A percentile compares a stretch with the other conserved stretches of the same genome.
Conservation (phyloP, 1,140 invertebrate species). For the Mya arenaria region DNA sequence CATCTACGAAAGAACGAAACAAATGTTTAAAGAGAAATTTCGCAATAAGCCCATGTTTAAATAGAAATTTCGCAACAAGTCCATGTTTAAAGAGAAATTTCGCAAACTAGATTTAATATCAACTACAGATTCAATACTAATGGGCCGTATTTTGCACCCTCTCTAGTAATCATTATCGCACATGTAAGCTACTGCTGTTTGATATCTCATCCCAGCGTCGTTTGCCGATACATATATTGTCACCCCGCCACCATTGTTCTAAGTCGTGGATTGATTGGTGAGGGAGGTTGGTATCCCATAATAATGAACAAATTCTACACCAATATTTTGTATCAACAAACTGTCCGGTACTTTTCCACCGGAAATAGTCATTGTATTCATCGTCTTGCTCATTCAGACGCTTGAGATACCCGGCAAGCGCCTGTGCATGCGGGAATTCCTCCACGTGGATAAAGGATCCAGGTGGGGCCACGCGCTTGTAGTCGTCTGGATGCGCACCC, state of each 20-base stretch:
- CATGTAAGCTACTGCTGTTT: too few relatives aligned
- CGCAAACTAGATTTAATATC: too few relatives aligned
- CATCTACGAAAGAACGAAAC: too few relatives aligned
- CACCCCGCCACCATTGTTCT: slow-evolving; percentile 67
- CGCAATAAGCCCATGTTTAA: too few relatives aligned
- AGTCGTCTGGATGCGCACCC: slow-evolving; percentile 82
- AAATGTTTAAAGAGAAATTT: too few relatives aligned
- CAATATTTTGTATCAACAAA: slow-evolving; percentile 86
- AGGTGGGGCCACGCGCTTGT: slow-evolving; percentile 80
- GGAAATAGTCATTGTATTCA: slow-evolving; percentile 79
- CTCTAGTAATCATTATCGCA: slow-evolving; percentile 8
- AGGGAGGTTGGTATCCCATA: slow-evolving; percentile 60
- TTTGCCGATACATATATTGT: slow-evolving; percentile 55
- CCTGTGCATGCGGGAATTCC: slow-evolving; percentile 93
- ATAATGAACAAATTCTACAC: slow-evolving; percentile 92
- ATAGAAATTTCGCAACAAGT: too few relatives aligned
- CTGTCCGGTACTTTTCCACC: slow-evolving; percentile 74
- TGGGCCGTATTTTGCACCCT: too few relatives aligned
- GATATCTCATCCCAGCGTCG: slow-evolving; percentile 47
- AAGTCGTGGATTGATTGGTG: slow-evolving; percentile 49
- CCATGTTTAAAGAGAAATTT: too few relatives aligned
- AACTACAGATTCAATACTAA: too few relatives aligned
- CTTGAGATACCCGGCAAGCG: slow-evolving; percentile 93
- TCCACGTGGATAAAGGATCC: slow-evolving; percentile 97
- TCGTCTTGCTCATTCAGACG: slow-evolving; percentile 78